Conservation (phyloP, 2,797 vertebrate species). For the Helicolenus hilgendorfi region DNA sequence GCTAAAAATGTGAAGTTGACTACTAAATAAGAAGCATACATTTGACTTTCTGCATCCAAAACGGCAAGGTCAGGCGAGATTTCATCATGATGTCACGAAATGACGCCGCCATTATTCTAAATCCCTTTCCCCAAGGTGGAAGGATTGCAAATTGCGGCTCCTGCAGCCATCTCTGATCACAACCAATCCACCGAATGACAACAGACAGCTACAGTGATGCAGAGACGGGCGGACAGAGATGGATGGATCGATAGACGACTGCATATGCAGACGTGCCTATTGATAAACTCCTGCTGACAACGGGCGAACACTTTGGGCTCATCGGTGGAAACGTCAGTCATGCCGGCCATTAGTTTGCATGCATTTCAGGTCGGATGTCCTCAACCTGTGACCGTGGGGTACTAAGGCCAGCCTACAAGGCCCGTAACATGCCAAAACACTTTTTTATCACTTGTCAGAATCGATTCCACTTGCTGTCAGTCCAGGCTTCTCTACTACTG, state of each 20-base stretch:
- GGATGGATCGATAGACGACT: constrained; percentile 87
- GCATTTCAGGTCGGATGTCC: constrained; percentile 90
- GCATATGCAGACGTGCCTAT: constrained; percentile 88
- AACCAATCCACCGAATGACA: constrained; percentile 78
- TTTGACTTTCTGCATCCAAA: background rate
- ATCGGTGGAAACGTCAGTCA: constrained; percentile 89
- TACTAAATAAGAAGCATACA: background rate
- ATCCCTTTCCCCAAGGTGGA: constrained; percentile 56
- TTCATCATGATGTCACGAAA: constrained; percentile 49
- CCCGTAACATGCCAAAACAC: constrained; percentile 86
- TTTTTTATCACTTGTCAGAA: constrained; percentile 88
- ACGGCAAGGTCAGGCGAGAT: constrained; percentile 46
- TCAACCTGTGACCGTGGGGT: constrained; percentile 85
- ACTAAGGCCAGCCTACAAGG: constrained; percentile 80
- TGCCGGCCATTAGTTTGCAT: constrained; percentile 87
- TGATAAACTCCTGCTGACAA: constrained; percentile 91
- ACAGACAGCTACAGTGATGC: constrained; percentile 83
- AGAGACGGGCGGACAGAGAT: constrained; percentile 84
- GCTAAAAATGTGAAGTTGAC: constrained; percentile 9
- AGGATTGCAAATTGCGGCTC: constrained; percentile 71
- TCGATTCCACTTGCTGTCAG: constrained; percentile 75
- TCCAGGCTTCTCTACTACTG: constrained; percentile 74
- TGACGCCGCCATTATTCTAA: constrained; percentile 45
- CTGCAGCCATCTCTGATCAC: constrained; percentile 75
- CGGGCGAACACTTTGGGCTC: constrained; percentile 88